Base-by-base conservation (phyloP, 2,888 invertebrate genomes). In the Tenthredo distinguenda region DNA sequence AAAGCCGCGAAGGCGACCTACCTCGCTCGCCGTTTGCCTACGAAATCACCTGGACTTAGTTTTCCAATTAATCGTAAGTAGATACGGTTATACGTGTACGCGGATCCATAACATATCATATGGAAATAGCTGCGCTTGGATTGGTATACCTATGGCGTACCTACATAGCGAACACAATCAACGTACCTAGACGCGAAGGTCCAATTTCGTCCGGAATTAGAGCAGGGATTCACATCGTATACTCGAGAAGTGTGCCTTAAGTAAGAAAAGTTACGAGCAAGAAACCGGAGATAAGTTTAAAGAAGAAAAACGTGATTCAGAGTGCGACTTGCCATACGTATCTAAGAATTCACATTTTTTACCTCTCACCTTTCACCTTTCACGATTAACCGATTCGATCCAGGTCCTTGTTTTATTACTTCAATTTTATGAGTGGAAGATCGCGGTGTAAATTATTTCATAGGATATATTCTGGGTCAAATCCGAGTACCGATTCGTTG, bases 1-100 rank as follows among this genome's bases (percentile, higher is more conserved):
- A 88, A 86, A 88, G 88, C 87, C 88, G 82, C 85, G 76, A 62
- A 87, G 86, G 84, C 47, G 84, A 72, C 76, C 82, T 55, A 31
- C 76, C 50, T 47, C 76, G 50, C 76, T 55, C 15, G 37, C n/a
- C 26, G 37, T n/a, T 50, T 50, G 43, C 31, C 31, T 77, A 77
- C 77, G n/a, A 77, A 77, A 77, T 77, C 77, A 77, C 77, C 77
- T 77, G 77, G 31, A 77, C 55, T 77, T 77, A 31, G 50, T 77
- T 77, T 55, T 55, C 55, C 77, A 55, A 77, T 77, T 77, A 50
- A 77, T 77, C 55, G 31, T 12, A 34, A 50, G 68, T 34, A 68
- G 34, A 68, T 68, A 68, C 68, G 15, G 34, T 5, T 68, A 34
- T 15, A 26, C 26, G 68, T 68, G 34, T 31, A 31, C 4, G 10